Evolutionary conservation across 2,797 vertebrate species (phyloP).

Genomic region (Coilia nasus): DNA sequence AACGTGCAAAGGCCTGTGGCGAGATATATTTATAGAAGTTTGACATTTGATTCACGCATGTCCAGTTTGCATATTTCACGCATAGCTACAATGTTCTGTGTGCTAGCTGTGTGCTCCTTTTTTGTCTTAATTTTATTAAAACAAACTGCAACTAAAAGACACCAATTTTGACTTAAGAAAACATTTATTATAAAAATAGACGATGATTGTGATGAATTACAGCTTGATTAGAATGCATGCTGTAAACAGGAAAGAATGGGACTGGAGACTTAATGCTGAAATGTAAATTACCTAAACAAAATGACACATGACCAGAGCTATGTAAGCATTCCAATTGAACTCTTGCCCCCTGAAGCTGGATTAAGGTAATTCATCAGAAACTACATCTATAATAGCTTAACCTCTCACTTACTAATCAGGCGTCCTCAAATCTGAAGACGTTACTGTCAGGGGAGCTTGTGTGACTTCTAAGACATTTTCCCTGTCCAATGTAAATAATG

Average conservation of each 20-base stretch:
- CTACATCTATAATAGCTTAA: not conserved
- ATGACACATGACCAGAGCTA: not conserved
- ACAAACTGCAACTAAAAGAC: not conserved
- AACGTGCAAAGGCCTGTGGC: not conserved
- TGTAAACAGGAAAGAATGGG: not conserved
- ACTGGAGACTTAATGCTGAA: not conserved
- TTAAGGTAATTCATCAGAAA: not conserved
- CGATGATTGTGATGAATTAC: slow-evolving; percentile 9
- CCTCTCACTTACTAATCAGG: not conserved
- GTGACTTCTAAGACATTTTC: not conserved
- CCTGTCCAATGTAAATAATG: not conserved
- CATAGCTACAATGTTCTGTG: not conserved
- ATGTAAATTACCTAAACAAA: not conserved
- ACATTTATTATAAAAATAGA: slow-evolving; percentile 18
- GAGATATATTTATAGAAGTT: slow-evolving; percentile 21
- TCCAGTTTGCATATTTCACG: not conserved
- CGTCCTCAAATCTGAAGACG: not conserved
- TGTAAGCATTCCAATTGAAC: not conserved
- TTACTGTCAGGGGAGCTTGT: not conserved
- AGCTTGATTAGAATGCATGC: not conserved
- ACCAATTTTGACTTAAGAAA: not conserved
- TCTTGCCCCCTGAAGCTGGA: not conserved
- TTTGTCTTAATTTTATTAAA: not conserved
- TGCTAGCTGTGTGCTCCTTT: not conserved
- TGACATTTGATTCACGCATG: slow-evolving; percentile 10